phyloP scores from a whole-genome alignment of 2,888 invertebrate species.

The Tineola bisselliella region DNA sequence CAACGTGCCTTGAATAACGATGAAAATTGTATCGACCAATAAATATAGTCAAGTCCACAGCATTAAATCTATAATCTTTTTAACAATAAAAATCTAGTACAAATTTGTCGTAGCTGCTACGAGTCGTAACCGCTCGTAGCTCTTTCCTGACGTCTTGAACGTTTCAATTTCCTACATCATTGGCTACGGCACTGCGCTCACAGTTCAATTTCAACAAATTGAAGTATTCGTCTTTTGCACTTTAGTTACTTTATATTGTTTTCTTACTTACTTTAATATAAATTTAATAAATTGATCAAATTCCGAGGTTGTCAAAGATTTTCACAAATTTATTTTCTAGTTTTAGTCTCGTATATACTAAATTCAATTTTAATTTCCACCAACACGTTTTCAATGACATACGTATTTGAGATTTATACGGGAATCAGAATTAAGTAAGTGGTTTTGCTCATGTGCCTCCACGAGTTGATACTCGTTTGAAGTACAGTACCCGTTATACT shows the following conservation, averaged over 20 bases:
- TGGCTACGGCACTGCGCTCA: neutral
- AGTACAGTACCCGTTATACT: too few relatives aligned
- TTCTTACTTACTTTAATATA: too few relatives aligned
- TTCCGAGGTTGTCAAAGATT: too few relatives aligned
- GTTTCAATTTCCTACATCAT: slow-evolving; percentile 10
- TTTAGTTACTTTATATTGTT: too few relatives aligned
- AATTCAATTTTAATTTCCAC: neutral
- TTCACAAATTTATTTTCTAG: too few relatives aligned
- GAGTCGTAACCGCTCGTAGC: neutral
- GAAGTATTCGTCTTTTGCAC: neutral
- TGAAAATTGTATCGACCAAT: too few relatives aligned
- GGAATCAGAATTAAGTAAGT: neutral
- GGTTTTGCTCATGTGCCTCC: neutral
- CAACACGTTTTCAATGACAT: neutral
- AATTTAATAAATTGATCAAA: too few relatives aligned
- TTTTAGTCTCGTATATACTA: too few relatives aligned
- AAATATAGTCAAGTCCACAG: too few relatives aligned
- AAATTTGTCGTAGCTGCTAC: neutral
- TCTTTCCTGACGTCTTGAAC: slow-evolving; percentile 4
- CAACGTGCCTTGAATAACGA: neutral
- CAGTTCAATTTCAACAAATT: slow-evolving; percentile 1
- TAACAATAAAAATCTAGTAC: too few relatives aligned
- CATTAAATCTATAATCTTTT: too few relatives aligned
- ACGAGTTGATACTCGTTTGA: neutral
- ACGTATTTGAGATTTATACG: neutral